These are phyloP conservation scores for Mormyrus iriodes DNA, from an alignment of 2,113 vertebrate genomes.

Conservation along the genomic window DNA sequence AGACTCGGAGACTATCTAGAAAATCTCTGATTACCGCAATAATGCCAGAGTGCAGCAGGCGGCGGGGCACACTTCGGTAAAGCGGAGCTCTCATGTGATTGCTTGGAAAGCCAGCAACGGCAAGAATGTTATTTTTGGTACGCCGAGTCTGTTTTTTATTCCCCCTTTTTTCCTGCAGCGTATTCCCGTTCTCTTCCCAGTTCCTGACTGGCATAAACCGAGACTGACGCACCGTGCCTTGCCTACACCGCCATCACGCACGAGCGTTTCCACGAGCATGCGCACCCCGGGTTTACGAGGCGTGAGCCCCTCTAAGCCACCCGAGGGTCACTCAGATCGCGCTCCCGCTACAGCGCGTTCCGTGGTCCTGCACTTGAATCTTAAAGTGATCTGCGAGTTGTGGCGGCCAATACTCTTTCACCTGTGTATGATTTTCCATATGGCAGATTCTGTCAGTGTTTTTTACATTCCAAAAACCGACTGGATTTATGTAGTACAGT, in stretches of 20 bases:
- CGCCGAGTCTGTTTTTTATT: background rate
- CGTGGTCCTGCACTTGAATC: background rate
- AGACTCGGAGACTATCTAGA: background rate
- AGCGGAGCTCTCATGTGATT: conserved; percentile 26
- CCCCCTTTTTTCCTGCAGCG: background rate
- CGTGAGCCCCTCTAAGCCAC: background rate
- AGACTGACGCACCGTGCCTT: background rate
- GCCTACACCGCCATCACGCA: conserved; percentile 22
- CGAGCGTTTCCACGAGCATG: background rate
- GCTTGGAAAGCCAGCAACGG: background rate
- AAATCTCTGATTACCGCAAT: conserved; percentile 26
- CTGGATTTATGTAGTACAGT: background rate
- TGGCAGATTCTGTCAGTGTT: background rate
- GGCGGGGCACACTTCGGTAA: conserved; percentile 12
- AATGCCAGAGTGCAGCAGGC: conserved; percentile 16
- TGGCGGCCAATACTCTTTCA: too few species aligned
- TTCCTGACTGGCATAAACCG: conserved; percentile 4
- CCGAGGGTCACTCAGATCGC: background rate
- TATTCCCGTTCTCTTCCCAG: conserved; percentile 9
- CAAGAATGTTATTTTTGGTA: background rate
- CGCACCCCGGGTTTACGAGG: background rate
- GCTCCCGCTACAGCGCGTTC: background rate
- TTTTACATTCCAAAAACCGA: background rate
- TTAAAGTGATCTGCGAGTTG: background rate
- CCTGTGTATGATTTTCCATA: background rate